Percentiles rank a stretch among this genome's conserved stretches.
phyloP scores from a whole-genome alignment of 2,113 vertebrate species.

The Cebus imitator region DNA sequence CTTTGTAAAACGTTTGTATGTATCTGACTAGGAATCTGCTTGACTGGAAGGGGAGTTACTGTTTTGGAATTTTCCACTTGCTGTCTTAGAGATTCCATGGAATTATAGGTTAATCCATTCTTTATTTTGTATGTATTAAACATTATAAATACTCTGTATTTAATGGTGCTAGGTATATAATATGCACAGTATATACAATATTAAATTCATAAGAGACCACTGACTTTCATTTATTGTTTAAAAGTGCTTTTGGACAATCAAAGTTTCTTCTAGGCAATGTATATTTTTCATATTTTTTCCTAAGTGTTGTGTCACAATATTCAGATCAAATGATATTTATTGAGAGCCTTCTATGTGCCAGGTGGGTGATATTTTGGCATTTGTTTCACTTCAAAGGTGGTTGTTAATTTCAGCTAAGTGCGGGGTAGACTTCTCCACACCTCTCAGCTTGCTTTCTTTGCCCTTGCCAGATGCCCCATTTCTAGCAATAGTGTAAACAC shows the following conservation, averaged over 20 bases:
- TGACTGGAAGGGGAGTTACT: not conserved
- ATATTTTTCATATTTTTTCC: not conserved
- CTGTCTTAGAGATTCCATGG: not conserved
- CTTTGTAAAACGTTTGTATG: not conserved
- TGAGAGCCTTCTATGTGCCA: not conserved
- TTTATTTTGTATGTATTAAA: not conserved
- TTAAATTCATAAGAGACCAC: not conserved
- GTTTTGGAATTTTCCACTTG: constrained; percentile 31
- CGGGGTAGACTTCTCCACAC: not conserved
- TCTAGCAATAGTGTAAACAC: not conserved
- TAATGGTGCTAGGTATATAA: not conserved
- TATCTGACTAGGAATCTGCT: not conserved
- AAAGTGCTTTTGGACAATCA: not conserved
- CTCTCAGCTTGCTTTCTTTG: not conserved
- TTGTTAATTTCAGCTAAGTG: not conserved
- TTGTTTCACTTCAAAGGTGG: not conserved
- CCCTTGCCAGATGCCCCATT: not conserved
- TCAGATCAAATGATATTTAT: not conserved
- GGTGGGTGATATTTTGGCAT: not conserved
- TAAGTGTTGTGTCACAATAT: not conserved
- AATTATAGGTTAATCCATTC: not conserved
- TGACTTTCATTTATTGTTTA: constrained; percentile 13
- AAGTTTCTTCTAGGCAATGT: constrained; percentile 6
- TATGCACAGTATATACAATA: not conserved
- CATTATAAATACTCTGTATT: not conserved